Evolutionary conservation across 2,888 invertebrate genomes (phyloP).

Genomic region (Volucella bombylans): DNA sequence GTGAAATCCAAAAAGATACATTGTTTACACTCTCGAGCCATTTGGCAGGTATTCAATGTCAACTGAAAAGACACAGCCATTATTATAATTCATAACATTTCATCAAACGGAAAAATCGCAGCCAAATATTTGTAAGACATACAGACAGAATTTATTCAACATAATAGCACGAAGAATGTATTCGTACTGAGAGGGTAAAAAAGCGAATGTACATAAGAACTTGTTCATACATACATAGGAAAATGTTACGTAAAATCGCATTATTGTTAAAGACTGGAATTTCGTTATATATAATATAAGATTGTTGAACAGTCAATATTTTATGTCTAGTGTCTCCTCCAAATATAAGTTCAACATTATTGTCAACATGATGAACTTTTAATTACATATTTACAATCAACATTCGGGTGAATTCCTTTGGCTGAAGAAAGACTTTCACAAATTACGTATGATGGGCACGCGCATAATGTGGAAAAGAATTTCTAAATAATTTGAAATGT

Average conservation of each 20-base stretch:
- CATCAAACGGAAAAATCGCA: conserved; percentile 6
- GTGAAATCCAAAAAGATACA: conserved; percentile 46
- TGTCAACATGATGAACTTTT: conserved; percentile 25
- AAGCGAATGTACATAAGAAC: too few species aligned
- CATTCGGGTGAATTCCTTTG: conserved; percentile 23
- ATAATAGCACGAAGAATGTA: neutral
- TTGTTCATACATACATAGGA: too few species aligned
- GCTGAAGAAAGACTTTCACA: conserved; percentile 55
- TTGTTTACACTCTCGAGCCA: conserved; percentile 26
- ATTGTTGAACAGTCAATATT: too few species aligned
- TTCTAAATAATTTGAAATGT: conserved; percentile 51
- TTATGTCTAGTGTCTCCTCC: too few species aligned
- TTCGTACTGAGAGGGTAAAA: neutral
- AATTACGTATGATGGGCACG: conserved; percentile 61
- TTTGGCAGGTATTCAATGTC: conserved; percentile 52
- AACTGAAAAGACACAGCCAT: conserved; percentile 16
- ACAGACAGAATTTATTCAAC: neutral
- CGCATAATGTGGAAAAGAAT: conserved; percentile 58
- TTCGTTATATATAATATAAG: too few species aligned
- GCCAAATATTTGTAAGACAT: neutral
- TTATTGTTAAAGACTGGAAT: too few species aligned
- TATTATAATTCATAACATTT: conserved; percentile 60
- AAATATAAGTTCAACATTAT: too few species aligned
- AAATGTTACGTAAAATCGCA: too few species aligned
- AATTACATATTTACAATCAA: conserved; percentile 22